A percentile compares a stretch with the other conserved stretches of the same genome.
Conservation (phyloP, 2,888 invertebrate species). For the Drosophila mettleri region DNA sequence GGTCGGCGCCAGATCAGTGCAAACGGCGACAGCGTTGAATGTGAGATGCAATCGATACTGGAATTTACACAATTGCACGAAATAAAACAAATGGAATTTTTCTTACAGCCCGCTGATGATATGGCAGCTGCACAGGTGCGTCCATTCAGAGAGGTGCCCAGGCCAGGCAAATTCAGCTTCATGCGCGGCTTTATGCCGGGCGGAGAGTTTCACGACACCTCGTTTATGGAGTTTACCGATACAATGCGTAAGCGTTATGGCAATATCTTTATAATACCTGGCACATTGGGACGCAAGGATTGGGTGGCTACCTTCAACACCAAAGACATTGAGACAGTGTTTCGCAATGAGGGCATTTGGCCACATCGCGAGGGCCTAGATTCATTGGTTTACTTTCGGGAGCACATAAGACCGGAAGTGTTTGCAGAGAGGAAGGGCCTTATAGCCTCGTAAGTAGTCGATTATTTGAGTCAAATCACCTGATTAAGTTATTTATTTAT, state of each 20-base stretch:
- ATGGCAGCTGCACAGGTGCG: slow-evolving; percentile 11
- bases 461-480: fast-evolving
- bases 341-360: slow-evolving; percentile 85
- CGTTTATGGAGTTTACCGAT: slow-evolving; percentile 36
- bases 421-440: slow-evolving; percentile 51
- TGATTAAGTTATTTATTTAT: neutral
- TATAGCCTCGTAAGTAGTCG: slow-evolving; percentile 43
- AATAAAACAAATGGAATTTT: neutral
- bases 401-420: slow-evolving; percentile 52
- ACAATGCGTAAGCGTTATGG: slow-evolving; percentile 55
- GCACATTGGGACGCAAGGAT: slow-evolving; percentile 73
- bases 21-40: slow-evolving; percentile 31
- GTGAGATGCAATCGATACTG: slow-evolving; percentile 28
- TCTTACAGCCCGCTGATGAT: slow-evolving; percentile 14
- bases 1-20: slow-evolving; percentile 29
- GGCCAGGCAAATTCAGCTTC: slow-evolving; percentile 49
- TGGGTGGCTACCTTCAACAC: slow-evolving; percentile 85
- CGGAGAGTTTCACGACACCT: slow-evolving; percentile 51
- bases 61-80: neutral
- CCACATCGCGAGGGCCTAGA: slow-evolving; percentile 84
- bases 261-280: slow-evolving; percentile 83
- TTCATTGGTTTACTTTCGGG: slow-evolving; percentile 78
- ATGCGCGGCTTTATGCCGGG: slow-evolving; percentile 63
- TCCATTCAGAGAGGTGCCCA: slow-evolving; percentile 52
- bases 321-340: slow-evolving; percentile 85